Evolutionary conservation across 2,113 vertebrate genomes (phyloP), one percentile per base, ranked within the genome.

Genomic region (Murina feae): DNA sequence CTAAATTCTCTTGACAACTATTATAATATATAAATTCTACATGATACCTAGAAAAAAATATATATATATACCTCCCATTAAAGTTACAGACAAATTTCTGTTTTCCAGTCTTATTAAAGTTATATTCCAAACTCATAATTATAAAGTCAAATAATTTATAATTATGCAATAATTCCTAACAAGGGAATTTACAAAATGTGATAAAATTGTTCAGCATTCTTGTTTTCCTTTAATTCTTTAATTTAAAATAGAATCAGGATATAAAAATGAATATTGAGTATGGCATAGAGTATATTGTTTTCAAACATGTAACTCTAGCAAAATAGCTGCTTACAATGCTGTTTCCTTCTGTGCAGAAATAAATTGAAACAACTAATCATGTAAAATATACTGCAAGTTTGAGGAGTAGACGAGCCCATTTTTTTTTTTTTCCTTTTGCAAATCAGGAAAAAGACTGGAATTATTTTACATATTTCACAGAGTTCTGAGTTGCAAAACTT

Each of bases 381-480:
- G 60, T 68, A 80, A 84, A 97, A 95, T 76, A 39, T 81, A 90
- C 65, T 94, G 3, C 28, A 86, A 76, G 11, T 68, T 23, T 25
- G 16, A 91, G 69, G 30, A 55, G 12, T 7, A 71, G 6, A 90
- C 42, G 39, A 78, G 32, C 9, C 58, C n/a, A 30, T 91, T 92
- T 66, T 89, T 78, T 92, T 66, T 89, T 78, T 49, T 49, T 21
- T 23, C 44, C 90, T 92, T 71, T 21, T 90, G 74, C 9, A 75
- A 93, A 63, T 79, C 0, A 1, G 9, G 4, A 39, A 71, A 94
- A 96, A 20, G 1, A 72, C 17, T 95, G 11, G 69, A 96, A 97
- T 90, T 86, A 51, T 93, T 96, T 91, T 97, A 91, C 66, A 87
- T 96, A 85, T 94, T 94, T 96, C 84, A 95, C 21, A 35, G 3